phyloP scores from a whole-genome alignment of 2,113 vertebrate species.

The Gambusia affinis region DNA sequence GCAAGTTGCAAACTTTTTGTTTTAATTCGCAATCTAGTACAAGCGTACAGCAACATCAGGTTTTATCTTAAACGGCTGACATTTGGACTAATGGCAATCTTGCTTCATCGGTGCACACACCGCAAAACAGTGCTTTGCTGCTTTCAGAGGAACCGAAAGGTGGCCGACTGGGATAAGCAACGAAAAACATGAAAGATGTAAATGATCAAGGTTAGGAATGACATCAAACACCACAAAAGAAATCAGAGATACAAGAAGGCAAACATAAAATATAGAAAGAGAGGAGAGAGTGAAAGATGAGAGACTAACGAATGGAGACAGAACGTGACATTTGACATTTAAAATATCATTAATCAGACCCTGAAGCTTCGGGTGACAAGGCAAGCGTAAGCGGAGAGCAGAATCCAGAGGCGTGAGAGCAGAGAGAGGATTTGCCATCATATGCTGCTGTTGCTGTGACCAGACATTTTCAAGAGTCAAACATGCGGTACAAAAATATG shows the following conservation, averaged over 20 bases:
- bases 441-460: constrained; percentile 8
- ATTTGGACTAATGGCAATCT: constrained; percentile 28
- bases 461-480: constrained; percentile 9
- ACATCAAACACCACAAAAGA: constrained; percentile 28
- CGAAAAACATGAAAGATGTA: constrained; percentile 47
- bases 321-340: constrained; percentile 55
- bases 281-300: constrained; percentile 16
- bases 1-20: constrained; percentile 9
- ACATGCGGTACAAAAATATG: background rate
- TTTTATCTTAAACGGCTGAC: constrained; percentile 29
- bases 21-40: constrained; percentile 1
- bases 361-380: background rate
- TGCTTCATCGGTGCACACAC: constrained; percentile 22
- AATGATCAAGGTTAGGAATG: constrained; percentile 46
- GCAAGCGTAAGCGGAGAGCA: constrained; percentile 1
- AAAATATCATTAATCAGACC: constrained; percentile 51
- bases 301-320: constrained; percentile 37
- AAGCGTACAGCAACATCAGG: background rate
- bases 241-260: constrained; percentile 16
- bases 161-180: constrained; percentile 30
- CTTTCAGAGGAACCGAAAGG: constrained; percentile 20
- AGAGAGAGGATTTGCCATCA: constrained; percentile 1
- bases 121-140: background rate
- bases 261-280: constrained; percentile 1
- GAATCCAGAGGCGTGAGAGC: constrained; percentile 14